Percentiles rank a stretch among this genome's conserved stretches.
Evolutionary conservation across 2,113 vertebrate species (phyloP).

Genomic region (Zapus hudsonius): DNA sequence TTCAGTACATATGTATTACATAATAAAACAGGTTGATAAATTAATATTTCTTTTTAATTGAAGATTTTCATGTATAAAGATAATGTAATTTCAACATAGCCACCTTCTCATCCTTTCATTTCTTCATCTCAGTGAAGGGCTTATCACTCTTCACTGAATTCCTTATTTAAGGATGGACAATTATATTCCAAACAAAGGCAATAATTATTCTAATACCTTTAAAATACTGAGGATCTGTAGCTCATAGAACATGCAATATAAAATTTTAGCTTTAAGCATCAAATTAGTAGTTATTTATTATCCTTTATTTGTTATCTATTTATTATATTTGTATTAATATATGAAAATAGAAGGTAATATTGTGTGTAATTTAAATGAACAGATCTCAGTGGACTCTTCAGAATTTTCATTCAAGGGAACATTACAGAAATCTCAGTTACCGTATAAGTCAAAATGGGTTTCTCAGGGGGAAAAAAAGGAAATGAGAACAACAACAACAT

Average conservation of each 20-base stretch:
- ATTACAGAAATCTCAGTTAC: slow-evolving; percentile 58
- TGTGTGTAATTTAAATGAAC: slow-evolving; percentile 42
- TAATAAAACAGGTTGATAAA: background rate
- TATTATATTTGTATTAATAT: background rate
- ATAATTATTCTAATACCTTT: background rate
- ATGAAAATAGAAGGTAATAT: slow-evolving; percentile 5
- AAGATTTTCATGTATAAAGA: too few relatives aligned
- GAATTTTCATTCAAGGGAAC: slow-evolving; percentile 56
- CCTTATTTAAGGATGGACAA: too few relatives aligned
- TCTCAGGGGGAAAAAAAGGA: slow-evolving; percentile 46
- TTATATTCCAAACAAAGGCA: too few relatives aligned
- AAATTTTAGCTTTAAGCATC: background rate
- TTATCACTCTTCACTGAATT: too few relatives aligned
- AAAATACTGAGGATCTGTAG: background rate
- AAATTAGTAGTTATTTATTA: background rate
- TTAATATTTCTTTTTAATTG: background rate
- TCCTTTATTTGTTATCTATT: background rate
- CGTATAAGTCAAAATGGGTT: slow-evolving; percentile 42
- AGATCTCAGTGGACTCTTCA: slow-evolving; percentile 32
- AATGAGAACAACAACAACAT: slow-evolving; percentile 51
- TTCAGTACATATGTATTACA: background rate
- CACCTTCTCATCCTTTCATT: too few relatives aligned
- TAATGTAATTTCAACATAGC: too few relatives aligned
- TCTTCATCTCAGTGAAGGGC: too few relatives aligned
- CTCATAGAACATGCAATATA: background rate